Evolutionary conservation across 2,888 invertebrate genomes (phyloP), one percentile per base, ranked within the genome.

Genomic region (Campoplex nolae): DNA sequence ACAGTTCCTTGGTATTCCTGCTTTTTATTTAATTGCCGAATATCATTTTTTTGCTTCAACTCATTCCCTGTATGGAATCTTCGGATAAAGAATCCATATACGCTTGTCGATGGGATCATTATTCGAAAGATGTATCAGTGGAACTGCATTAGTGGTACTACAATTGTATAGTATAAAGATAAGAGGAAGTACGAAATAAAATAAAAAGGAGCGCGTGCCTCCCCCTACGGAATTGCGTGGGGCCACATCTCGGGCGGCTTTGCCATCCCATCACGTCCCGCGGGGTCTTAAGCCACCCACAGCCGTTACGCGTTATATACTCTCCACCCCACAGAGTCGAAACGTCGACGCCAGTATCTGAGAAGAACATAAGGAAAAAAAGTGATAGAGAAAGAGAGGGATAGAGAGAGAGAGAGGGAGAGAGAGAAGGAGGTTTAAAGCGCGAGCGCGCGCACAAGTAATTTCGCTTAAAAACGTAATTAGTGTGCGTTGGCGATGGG

Each of bases 391-490:
- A 23, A 38, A 38, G 6, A 38, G 6, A 3, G 38, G 6, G 38
- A 6, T 2, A 38, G 38, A 6, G 38, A 38, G 38, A 38, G 38
- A 38, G 6, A 38, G 58, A 23, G 13, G 23, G 67, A 56, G 58
- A 70, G 13, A 35, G 28, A 68, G 54, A 51, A 13, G 4, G 38
- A 65, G 67, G 54, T 74, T 75, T 75, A 74, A 68, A 48, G 58
- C 68, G 80, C 23, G 79, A 74, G 83, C 88, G 91, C 68, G 89
- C 91, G 90, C 90, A 90, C 92, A 91, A 93, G 93, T 93, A 93
- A 93, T 93, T 93, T 93, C 93, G 93, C 93, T 93, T 93, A 93
- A 93, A 93, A 93, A 93, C 93, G 93, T 93, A 93, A 93, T 93
- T 93, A 93, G 93, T 92, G 92, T 92, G 92, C 93, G 91, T 87